Conservation (phyloP, 2,888 invertebrate genomes). For the Melanostoma scalare region DNA sequence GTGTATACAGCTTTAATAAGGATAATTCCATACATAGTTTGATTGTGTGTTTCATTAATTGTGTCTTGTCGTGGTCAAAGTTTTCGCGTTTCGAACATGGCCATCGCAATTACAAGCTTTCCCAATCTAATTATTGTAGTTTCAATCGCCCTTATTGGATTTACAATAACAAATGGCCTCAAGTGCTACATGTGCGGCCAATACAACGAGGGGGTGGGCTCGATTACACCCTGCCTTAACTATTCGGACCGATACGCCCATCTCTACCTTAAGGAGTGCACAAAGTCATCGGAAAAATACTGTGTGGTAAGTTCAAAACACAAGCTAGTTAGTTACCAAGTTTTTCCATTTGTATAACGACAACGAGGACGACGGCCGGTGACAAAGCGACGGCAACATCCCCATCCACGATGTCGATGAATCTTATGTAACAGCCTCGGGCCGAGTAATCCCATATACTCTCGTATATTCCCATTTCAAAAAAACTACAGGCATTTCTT, state of each 20-base stretch:
- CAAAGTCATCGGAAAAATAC: slow-evolving; percentile 84
- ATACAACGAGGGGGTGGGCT: slow-evolving; percentile 93
- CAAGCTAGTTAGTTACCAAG: background rate
- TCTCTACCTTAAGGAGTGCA: slow-evolving; percentile 88
- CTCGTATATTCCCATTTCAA: slow-evolving; percentile 14
- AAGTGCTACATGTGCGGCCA: slow-evolving; percentile 91
- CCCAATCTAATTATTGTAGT: slow-evolving; percentile 75
- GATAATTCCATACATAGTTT: slow-evolving; percentile 5
- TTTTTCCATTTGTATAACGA: too few relatives aligned
- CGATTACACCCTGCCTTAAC: slow-evolving; percentile 92
- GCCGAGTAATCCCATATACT: slow-evolving; percentile 28
- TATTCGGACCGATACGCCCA: slow-evolving; percentile 85
- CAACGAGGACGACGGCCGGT: too few relatives aligned
- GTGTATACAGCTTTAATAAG: slow-evolving; percentile 31
- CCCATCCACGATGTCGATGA: background rate
- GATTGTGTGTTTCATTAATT: slow-evolving; percentile 20
- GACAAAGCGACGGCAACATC: too few relatives aligned
- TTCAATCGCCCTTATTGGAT: slow-evolving; percentile 77
- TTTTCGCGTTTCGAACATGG: slow-evolving; percentile 49
- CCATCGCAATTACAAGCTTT: slow-evolving; percentile 73
- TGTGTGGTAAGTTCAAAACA: slow-evolving; percentile 89
- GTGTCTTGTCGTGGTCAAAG: slow-evolving; percentile 9
- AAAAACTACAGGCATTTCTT: background rate
- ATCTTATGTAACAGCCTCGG: slow-evolving; percentile 54
- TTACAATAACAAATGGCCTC: slow-evolving; percentile 79